phyloP scores from a whole-genome alignment of 2,113 vertebrate species.

The Melanotaenia duboulayi region DNA sequence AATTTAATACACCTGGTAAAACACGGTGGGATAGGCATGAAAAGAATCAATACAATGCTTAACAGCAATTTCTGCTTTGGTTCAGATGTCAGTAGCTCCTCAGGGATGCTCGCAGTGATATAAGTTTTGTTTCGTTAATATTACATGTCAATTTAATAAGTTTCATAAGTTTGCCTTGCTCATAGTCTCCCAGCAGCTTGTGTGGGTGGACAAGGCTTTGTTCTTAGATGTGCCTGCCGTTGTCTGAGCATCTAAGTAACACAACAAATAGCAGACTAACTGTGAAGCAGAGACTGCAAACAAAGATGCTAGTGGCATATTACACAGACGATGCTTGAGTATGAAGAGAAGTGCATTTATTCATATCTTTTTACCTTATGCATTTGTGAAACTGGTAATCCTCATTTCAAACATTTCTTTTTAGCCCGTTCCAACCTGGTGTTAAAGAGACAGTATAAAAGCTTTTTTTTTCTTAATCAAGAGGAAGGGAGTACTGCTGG shows the following conservation, averaged over 20 bases:
- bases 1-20: constrained; percentile 55
- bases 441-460: background rate
- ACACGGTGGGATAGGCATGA: constrained; percentile 42
- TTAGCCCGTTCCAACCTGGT: background rate
- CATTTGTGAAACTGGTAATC: background rate
- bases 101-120: constrained; percentile 14
- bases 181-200: constrained; percentile 12
- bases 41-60: constrained; percentile 51
- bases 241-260: constrained; percentile 7
- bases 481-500: background rate
- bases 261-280: constrained; percentile 14
- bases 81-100: constrained; percentile 30
- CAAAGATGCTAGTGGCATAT: background rate
- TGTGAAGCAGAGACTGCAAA: constrained; percentile 20
- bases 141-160: constrained; percentile 47
- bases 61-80: constrained; percentile 37
- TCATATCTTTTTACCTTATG: background rate
- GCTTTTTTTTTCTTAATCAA: background rate
- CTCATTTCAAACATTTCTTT: background rate
- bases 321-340: background rate
- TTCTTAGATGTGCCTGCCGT: constrained; percentile 24
- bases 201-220: constrained; percentile 32
- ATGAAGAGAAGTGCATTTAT: background rate
- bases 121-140: constrained; percentile 34
- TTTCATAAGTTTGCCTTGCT: constrained; percentile 35